These are phyloP conservation scores for Tolypeutes matacus DNA, from an alignment of 2,797 vertebrate genomes.

Conservation along the genomic window DNA sequence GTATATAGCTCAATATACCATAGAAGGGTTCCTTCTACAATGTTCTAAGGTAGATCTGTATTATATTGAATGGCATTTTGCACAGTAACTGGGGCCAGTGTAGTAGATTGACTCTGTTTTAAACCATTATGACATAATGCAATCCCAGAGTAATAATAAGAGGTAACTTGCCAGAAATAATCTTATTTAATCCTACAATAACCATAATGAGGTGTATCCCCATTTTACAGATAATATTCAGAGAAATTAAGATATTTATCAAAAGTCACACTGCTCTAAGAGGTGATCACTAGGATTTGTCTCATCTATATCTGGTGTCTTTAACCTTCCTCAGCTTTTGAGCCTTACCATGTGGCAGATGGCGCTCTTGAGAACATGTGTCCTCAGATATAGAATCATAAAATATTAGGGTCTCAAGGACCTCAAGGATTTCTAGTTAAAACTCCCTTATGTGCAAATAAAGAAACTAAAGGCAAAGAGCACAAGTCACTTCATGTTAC, in stretches of 20 bases:
- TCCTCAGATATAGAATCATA: background rate
- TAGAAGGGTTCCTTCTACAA: background rate
- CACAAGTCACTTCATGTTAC: background rate
- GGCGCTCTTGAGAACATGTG: background rate
- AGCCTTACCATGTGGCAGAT: background rate
- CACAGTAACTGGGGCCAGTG: background rate
- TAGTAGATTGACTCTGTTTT: background rate
- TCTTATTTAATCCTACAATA: background rate
- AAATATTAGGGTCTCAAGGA: background rate
- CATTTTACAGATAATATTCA: background rate
- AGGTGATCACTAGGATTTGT: background rate
- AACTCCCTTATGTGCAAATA: background rate
- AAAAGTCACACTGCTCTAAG: constrained; percentile 12
- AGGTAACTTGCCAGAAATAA: background rate
- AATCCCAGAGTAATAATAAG: background rate
- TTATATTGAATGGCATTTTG: background rate
- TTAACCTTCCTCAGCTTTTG: background rate
- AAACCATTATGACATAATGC: background rate
- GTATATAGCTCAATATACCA: no score
- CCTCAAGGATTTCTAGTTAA: background rate
- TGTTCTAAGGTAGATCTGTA: background rate
- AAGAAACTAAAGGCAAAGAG: background rate
- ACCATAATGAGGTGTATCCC: background rate
- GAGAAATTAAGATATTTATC: constrained; percentile 19
- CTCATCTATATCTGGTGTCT: background rate